Evolutionary conservation across 2,797 vertebrate genomes (phyloP), one percentile per base, ranked within the genome.

Genomic region (Poecilia velifera): DNA sequence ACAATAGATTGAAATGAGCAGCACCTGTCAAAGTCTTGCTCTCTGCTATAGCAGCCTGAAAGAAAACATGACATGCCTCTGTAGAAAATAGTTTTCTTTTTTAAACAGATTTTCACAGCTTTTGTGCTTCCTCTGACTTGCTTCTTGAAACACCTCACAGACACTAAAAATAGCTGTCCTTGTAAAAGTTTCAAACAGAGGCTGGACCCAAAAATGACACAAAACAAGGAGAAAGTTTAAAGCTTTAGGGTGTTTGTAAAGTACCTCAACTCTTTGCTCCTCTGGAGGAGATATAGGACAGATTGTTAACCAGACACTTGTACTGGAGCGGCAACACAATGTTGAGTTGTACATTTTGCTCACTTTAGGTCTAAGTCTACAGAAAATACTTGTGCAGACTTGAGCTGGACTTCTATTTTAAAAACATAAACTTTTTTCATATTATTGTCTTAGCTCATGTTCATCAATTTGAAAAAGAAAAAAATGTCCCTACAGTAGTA

Each of bases 1-100:
- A 25, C 39, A 70, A 70, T 14, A 70, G 10, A 70, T 13, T 68
- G 6, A 68, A 68, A 68, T 70, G 25, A 70, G 66, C 66, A n/a
- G 22, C 10, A 1, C 22, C 5, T 36, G 34, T 18, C 34, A 66
- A 36, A 66, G 34, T 39, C 34, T 70, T n/a, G 10, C 12, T 70
- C 39, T 70, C 39, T 43, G 39, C 39, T 70, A 2, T n/a, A n/a
- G 66, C 39, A 70, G 22, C 39, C 22, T 70, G 39, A 43, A 70
- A 70, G 39, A 43, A 70, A 70, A 43, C 4, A 41, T 3, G 3
- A n/a, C 66, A 70, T 43, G 22, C 22, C 66, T 43, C 13, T n/a
- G 66, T 70, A 70, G 22, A 70, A 70, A 70, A 43, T 70, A 6
- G 39, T 70, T 70, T 70, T 22, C 66, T 70, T 70, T 70, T 70